phyloP scores from a whole-genome alignment of 2,797 vertebrate genomes.

The Hemitrygon akajei region DNA sequence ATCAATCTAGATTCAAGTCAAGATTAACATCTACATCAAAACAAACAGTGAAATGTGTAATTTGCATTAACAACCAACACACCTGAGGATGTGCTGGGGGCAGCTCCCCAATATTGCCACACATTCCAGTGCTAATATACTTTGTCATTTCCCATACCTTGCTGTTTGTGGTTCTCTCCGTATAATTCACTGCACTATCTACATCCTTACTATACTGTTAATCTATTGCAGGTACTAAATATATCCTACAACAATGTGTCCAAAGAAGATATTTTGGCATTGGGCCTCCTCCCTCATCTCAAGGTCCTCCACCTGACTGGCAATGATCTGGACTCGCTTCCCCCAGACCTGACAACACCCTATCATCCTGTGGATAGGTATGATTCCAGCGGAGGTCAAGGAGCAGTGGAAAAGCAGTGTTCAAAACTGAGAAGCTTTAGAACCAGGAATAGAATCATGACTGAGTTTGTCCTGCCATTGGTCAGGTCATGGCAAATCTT shows the following conservation, averaged over 20 bases:
- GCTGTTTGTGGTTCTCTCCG: neutral
- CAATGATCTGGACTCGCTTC: constrained; percentile 66
- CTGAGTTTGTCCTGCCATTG: too few relatives aligned
- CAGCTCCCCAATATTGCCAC: too few relatives aligned
- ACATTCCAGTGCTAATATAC: too few relatives aligned
- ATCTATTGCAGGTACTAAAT: constrained; percentile 65
- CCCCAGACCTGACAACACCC: constrained; percentile 54
- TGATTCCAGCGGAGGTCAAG: neutral
- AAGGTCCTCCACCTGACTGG: constrained; percentile 70
- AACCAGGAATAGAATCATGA: too few relatives aligned
- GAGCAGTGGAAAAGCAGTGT: neutral
- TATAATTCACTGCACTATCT: neutral
- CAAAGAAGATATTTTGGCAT: constrained; percentile 52
- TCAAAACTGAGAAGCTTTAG: neutral
- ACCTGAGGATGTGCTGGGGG: too few relatives aligned
- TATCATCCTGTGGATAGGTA: neutral
- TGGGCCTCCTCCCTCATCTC: constrained; percentile 62
- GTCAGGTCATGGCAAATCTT: too few relatives aligned
- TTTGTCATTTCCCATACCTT: too few relatives aligned
- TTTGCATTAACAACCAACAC: too few relatives aligned
- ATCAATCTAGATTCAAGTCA: too few relatives aligned
- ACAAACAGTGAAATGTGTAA: too few relatives aligned
- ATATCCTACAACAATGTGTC: constrained; percentile 74
- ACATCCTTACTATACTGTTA: constrained; percentile 38
- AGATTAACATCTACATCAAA: too few relatives aligned